These are phyloP conservation scores for Eurytemora carolleeae DNA, from an alignment of 1,140 invertebrate species.

Conservation along the genomic window DNA sequence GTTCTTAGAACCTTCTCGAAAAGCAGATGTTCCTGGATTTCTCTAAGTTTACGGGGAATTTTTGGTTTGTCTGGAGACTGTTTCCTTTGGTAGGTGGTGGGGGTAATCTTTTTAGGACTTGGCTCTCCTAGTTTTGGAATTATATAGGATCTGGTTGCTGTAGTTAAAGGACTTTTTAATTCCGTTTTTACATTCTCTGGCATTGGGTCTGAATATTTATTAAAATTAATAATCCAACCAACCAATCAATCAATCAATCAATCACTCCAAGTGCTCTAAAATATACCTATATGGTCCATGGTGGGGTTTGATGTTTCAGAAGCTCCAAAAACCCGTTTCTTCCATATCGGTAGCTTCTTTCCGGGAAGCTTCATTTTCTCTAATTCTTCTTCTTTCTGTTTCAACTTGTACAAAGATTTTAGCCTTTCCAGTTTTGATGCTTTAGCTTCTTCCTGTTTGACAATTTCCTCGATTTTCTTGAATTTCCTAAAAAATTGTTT, in stretches of 20 bases:
- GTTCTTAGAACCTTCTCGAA: background rate
- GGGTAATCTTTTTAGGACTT: background rate
- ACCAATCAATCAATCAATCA: no score
- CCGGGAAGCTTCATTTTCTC: background rate
- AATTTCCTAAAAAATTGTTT: background rate
- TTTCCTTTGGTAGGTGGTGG: background rate
- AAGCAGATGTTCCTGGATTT: background rate
- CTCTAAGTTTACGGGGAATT: background rate
- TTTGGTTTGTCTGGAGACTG: background rate
- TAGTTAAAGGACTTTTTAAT: background rate
- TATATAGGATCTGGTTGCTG: background rate
- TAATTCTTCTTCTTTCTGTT: background rate
- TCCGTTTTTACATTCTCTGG: no score
- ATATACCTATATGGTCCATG: no score
- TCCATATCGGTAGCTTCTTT: background rate
- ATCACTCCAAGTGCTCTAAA: no score
- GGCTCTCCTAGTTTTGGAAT: background rate
- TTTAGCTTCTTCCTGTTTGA: background rate
- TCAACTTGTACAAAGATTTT: background rate
- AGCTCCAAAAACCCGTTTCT: background rate
- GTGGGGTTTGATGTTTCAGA: background rate
- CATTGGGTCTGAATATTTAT: no score
- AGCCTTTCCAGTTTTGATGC: background rate
- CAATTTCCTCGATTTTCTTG: background rate
- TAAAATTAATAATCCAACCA: no score